Evolutionary conservation across 2,113 vertebrate genomes (phyloP), one percentile per base, ranked within the genome.

Genomic region (Pomatostomus ruficeps): DNA sequence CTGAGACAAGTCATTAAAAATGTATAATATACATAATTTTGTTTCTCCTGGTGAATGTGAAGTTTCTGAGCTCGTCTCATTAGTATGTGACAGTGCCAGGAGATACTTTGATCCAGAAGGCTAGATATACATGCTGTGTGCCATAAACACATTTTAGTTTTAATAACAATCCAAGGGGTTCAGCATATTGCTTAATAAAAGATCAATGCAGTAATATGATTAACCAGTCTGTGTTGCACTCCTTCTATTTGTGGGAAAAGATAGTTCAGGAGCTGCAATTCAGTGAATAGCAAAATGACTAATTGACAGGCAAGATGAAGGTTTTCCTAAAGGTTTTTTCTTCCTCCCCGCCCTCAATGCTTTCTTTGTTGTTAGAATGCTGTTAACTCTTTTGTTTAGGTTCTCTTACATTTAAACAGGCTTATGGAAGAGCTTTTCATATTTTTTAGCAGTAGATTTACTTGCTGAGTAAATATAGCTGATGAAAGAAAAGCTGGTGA

Each of bases 401-500:
- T n/a, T 95, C 57, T 90, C 93, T 96, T 97, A 96, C 90, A 85
- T 97, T 97, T 93, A 95, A 96, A 66, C 74, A 96, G 83, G 59
- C 51, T 97, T 94, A 85, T 77, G 93, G 83, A 89, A 97, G 85
- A 96, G 72, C 83, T 78, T 97, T 97, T 95, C 67, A 96, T 97
- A 95, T 94, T 96, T 97, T 91, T 96, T 88, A 93, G 55, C 29
- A 81, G 61, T 94, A 94, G 94, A 96, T 95, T 97, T 96, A 94
- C 94, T 97, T 96, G 94, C 93, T 93, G 80, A 85, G 91, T 97
- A 97, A 97, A 97, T 98, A 97, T 85, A 82, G 95, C 96, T 97
- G 96, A 97, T 97, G 94, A 97, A 98, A 97, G 96, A 95, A 89
- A 96, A 97, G 83, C 93, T 98, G 97, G 96, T 95, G 96, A 97